These are phyloP conservation scores for Caloenas nicobarica DNA, from an alignment of 2,113 vertebrate species.

Conservation along the genomic window DNA sequence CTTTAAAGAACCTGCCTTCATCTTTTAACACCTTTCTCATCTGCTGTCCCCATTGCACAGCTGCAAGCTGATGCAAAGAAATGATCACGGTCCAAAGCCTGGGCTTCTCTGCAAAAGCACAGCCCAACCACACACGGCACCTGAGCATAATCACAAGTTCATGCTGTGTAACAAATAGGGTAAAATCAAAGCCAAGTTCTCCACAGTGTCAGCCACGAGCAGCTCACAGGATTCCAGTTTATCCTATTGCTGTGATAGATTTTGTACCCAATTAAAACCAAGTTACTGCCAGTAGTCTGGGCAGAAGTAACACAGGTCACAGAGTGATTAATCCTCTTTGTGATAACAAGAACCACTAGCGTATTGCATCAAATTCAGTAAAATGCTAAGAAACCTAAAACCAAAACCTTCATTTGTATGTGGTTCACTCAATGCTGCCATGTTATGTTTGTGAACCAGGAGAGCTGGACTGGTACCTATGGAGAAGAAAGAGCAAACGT, in stretches of 20 bases:
- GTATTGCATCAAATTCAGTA: not conserved
- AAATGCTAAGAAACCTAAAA: not conserved
- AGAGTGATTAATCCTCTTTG: not conserved
- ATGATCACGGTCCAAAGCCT: not conserved
- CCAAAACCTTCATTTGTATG: not conserved
- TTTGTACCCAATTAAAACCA: not conserved
- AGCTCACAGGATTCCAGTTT: not conserved
- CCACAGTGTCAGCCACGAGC: not conserved
- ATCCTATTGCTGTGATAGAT: not conserved
- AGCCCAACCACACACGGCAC: not conserved
- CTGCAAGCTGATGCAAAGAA: not conserved
- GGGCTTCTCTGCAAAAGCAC: not conserved
- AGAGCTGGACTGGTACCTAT: not conserved
- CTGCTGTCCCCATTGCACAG: not conserved
- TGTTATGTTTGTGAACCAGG: not conserved
- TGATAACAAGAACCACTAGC: not conserved
- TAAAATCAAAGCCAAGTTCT: not conserved
- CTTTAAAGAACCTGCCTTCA: not conserved
- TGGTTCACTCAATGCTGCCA: not conserved
- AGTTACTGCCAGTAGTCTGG: not conserved
- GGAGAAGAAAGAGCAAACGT: not conserved
- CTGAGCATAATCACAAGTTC: not conserved
- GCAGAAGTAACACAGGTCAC: not conserved
- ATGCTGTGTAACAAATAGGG: fast-evolving
- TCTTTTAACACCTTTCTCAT: not conserved